Base-by-base conservation (phyloP, 2,888 invertebrate genomes). In the Nomada hirtipes region DNA sequence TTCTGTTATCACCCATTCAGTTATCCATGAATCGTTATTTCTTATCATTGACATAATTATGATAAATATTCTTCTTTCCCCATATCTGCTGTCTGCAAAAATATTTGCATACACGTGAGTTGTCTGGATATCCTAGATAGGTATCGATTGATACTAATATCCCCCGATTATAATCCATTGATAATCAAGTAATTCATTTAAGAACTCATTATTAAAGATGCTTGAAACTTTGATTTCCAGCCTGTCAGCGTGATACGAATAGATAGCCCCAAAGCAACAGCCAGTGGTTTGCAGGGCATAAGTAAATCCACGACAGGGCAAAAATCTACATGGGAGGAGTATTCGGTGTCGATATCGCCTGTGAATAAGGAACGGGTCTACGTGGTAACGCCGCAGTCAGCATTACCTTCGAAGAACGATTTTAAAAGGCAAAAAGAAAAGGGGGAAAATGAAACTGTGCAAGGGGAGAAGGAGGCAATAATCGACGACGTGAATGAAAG, bases 331-430 rank as follows among this genome's bases (percentile, higher is more conserved):
- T 97, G 97, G 97, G 96, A 96, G 57, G 94, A 95, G 89, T 95
- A 96, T 83, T 95, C 96, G 91, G 95, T 97, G 1, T 96, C 97
- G 23, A 96, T 97, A 91, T 96, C 97, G 15, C 96, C 97, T 2
- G 47, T 96, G 77, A 97, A 97, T 4, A 96, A 96, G 90, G 97
- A 98, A 94, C 97, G 97, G 91, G 95, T 97, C 0, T 97, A 97
- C 88, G 97, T 98, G 1, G 97, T 98, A 0, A 98, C 98, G 4
- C 97, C 98, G 0, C 96, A 96, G 90, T 95, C 97, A 57, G 7
- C 59, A 20, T 11, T 67, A 1, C 10, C 23, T 9, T 4, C 42
- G 3, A 73, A 60, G 23, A 64, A 18, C 9, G n/a, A 55, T 0
- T 26, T 36, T 0, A 18, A 61, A 2, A 47, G 63, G 4, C 65